phyloP scores from a whole-genome alignment of 2,888 invertebrate genomes.

The Epinotia bilunana region DNA sequence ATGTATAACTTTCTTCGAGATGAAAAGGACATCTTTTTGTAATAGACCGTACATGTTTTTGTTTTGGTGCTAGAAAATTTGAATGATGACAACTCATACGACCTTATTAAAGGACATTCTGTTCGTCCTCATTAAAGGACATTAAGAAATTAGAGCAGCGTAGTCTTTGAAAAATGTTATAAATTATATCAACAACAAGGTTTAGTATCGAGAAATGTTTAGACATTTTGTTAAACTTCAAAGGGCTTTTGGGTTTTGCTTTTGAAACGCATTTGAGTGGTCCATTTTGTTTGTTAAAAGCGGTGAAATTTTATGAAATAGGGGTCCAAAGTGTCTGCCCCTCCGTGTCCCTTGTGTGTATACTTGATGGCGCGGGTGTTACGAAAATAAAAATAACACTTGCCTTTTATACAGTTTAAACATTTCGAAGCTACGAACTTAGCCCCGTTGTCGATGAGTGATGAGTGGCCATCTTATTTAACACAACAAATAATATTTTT shows the following conservation, averaged over 20 bases:
- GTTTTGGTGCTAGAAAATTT: not conserved
- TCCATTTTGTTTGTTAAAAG: slow-evolving; percentile 18
- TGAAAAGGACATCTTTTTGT: not conserved
- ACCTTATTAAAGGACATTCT: not conserved
- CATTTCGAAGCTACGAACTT: too few relatives aligned
- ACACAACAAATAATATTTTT: too few relatives aligned
- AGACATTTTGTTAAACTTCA: slow-evolving; percentile 3
- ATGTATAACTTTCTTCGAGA: not conserved
- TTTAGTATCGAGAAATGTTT: too few relatives aligned
- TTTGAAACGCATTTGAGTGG: slow-evolving; percentile 20
- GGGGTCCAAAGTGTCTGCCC: slow-evolving; percentile 24
- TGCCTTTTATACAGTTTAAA: not conserved
- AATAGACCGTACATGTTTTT: not conserved
- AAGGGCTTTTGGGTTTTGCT: slow-evolving; percentile 11
- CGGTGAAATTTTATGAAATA: slow-evolving; percentile 23
- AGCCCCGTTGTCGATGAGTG: too few relatives aligned
- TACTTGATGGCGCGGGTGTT: slow-evolving; percentile 4
- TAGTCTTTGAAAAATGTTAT: too few relatives aligned
- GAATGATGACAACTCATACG: too few relatives aligned
- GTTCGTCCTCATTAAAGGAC: not conserved
- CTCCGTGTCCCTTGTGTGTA: slow-evolving; percentile 11
- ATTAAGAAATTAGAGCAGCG: not conserved
- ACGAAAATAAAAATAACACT: not conserved
- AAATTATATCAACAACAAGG: not conserved
- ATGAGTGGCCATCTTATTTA: too few relatives aligned